These are phyloP conservation scores for Xiphorhynchus erythropygius DNA, from an alignment of 2,797 vertebrate genomes.

Conservation along the genomic window DNA sequence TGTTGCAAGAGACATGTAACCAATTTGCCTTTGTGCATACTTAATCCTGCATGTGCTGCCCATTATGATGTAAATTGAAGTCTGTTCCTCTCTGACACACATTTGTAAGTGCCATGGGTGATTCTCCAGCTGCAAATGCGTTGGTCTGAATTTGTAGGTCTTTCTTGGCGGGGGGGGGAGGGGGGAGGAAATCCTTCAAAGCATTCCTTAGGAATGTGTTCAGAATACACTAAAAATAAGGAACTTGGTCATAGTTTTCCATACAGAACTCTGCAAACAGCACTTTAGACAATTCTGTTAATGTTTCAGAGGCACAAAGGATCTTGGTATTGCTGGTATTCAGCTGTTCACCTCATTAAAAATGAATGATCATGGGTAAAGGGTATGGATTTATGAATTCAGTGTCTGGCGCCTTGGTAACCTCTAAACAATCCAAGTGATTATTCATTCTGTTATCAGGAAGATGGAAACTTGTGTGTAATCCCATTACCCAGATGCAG, in stretches of 20 bases:
- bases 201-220: neutral
- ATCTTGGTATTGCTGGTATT: neutral
- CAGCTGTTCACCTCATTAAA: neutral
- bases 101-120: neutral
- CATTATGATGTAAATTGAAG: slow-evolving; percentile 11
- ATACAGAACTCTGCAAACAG: neutral
- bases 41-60: neutral
- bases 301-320: slow-evolving; percentile 18
- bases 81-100: neutral
- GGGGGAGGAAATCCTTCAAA: neutral
- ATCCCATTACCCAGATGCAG: slow-evolving; percentile 24
- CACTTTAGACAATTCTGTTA: slow-evolving; percentile 11
- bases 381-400: slow-evolving; percentile 27
- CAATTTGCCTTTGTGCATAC: neutral
- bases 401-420: slow-evolving; percentile 40
- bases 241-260: neutral
- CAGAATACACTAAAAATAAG: neutral
- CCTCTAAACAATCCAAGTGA: slow-evolving; percentile 29
- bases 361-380: neutral
- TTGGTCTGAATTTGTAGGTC: neutral
- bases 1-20: neutral
- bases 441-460: slow-evolving; percentile 33
- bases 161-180: neutral
- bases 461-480: slow-evolving; percentile 26
- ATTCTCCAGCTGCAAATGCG: neutral